Conservation (phyloP, 2,888 invertebrate species). For the Harpagoxenus sublaevis region DNA sequence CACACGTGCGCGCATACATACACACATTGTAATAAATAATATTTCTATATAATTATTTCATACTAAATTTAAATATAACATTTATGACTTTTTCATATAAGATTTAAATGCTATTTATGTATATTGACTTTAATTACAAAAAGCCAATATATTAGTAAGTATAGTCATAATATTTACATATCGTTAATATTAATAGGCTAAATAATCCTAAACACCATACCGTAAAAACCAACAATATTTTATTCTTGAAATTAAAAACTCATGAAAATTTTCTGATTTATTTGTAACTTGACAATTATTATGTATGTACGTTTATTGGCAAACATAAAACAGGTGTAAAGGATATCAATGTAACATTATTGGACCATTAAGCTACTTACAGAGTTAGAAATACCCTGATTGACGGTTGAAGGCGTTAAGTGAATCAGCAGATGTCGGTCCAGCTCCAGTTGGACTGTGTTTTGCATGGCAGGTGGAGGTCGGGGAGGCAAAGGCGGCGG, state of each 20-base stretch:
- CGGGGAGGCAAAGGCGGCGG: conserved; percentile 89
- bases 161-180: neutral
- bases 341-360: conserved; percentile 52
- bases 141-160: no score
- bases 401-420: conserved; percentile 85
- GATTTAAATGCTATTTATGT: neutral
- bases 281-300: neutral
- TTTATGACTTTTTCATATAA: neutral
- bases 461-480: conserved; percentile 86
- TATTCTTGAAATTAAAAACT: neutral
- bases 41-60: no score
- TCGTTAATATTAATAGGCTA: neutral
- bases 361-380: conserved; percentile 85
- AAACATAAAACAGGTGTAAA: conserved; percentile 57
- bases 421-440: conserved; percentile 85
- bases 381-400: conserved; percentile 86
- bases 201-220: conserved; percentile 4
- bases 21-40: no score
- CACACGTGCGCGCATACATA: no score
- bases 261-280: neutral
- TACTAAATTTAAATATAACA: neutral
- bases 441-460: conserved; percentile 84
- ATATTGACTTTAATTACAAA: neutral
- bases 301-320: conserved; percentile 2
- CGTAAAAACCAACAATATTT: neutral